phyloP scores from a whole-genome alignment of 2,113 vertebrate species.

The Melanostigma gelatinosum region DNA sequence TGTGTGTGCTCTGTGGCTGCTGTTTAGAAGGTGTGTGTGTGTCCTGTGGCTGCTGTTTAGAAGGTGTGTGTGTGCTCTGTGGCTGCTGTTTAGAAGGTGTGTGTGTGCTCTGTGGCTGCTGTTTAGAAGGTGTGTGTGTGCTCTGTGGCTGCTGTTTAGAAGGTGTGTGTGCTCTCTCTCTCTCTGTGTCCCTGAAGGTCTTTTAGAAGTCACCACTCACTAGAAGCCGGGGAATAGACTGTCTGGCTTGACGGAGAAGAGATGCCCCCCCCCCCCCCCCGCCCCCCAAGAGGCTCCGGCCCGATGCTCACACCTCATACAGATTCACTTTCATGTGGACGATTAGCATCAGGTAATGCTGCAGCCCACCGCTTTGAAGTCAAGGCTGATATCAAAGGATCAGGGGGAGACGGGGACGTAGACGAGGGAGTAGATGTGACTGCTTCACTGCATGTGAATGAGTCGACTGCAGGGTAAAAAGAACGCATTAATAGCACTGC shows the following conservation, averaged over 20 bases:
- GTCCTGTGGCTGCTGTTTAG: too few species aligned
- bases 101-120: too few species aligned
- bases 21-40: too few species aligned
- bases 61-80: too few species aligned
- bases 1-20: too few species aligned
- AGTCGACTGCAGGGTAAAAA: constrained; percentile 16
- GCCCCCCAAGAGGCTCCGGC: constrained; percentile 64
- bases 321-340: constrained; percentile 82
- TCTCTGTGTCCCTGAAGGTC: constrained; percentile 67
- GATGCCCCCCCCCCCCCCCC: constrained; percentile 51
- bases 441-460: constrained; percentile 46
- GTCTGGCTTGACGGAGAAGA: constrained; percentile 65
- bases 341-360: constrained; percentile 79
- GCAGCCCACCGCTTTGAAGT: constrained; percentile 76
- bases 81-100: too few species aligned
- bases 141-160: too few species aligned
- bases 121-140: too few species aligned
- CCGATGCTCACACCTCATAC: constrained; percentile 70
- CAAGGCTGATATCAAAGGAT: constrained; percentile 67
- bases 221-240: constrained; percentile 77
- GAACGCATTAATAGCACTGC: constrained; percentile 19
- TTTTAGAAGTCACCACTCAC: constrained; percentile 80
- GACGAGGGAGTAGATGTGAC: constrained; percentile 43
- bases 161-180: neutral
- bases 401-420: constrained; percentile 42